Conservation (phyloP, 2,888 invertebrate genomes). For the Folsomia candida region DNA sequence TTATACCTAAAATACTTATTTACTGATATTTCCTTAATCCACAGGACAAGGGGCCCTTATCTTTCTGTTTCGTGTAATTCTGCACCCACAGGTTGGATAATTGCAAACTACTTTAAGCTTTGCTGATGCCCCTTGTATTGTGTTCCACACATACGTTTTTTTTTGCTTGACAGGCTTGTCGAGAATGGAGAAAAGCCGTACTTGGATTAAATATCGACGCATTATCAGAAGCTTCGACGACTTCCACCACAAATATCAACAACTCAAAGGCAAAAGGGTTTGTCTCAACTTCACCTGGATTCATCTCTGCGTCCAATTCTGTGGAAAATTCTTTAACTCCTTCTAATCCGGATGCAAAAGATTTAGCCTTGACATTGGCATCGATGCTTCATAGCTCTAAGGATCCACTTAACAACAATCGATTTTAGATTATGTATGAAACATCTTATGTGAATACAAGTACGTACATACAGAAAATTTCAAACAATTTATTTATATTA, state of each 20-base stretch:
- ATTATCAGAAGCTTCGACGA: constrained; percentile 24
- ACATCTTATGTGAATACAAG: neutral
- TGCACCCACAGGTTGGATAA: constrained; percentile 43
- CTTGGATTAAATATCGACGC: constrained; percentile 30
- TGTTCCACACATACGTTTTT: too few relatives aligned
- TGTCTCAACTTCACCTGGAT: constrained; percentile 31
- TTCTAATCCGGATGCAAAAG: constrained; percentile 37
- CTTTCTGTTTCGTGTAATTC: constrained; percentile 45
- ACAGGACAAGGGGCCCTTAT: constrained; percentile 49
- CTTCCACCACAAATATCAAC: constrained; percentile 13
- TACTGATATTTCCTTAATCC: too few relatives aligned
- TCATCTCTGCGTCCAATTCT: constrained; percentile 40
- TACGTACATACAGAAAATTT: neutral
- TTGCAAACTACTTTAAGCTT: neutral
- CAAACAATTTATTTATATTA: neutral
- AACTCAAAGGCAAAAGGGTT: constrained; percentile 16
- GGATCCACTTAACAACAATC: neutral
- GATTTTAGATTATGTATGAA: neutral
- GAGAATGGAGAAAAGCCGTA: constrained; percentile 42
- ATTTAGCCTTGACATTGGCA: constrained; percentile 36
- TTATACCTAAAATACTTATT: too few relatives aligned
- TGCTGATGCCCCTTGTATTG: too few relatives aligned
- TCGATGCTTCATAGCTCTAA: constrained; percentile 28
- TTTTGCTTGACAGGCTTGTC: constrained; percentile 35
- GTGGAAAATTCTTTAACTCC: constrained; percentile 43